Evolutionary conservation across 2,888 invertebrate species (phyloP), one percentile per base, ranked within the genome.

Genomic region (Theretra japonica): DNA sequence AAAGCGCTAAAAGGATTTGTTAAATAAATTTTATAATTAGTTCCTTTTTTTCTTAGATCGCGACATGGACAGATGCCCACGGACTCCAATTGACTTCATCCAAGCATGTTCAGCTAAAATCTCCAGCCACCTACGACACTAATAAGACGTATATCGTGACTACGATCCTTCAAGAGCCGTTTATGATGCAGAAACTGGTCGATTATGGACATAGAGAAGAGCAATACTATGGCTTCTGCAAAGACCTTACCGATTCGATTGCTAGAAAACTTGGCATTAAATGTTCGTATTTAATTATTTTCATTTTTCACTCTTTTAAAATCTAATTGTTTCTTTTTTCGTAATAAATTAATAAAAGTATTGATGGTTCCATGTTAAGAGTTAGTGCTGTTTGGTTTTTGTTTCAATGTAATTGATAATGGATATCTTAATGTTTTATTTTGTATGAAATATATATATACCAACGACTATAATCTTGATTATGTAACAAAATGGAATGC

Each of bases 101-200:
- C 7, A 98, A 97, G 89, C 97, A 97, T 82, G 95, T 96, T 50
- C 95, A 97, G 74, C 93, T 97, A 28, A 96, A 96, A 76, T 96
- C 97, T 0, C 96, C 96, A 21, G 92, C 95, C 4, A 96, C 97
- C 74, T 96, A 97, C 78, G 97, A 97, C 79, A 96, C 96, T 76
- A 98, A 98, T 86, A 96, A 96, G 85, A 98, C 98, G 0, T 98
- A 98, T 83, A 96, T 97, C 74, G 97, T 98, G n/a, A 97, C 98
- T 19, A 97, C 97, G 2, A 96, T 98, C 74, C 94, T 98, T 84
- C 98, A 98, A 89, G 98, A 98, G 82, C 98, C 98, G 0, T 98
- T 98, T 84, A 96, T 98, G 82, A 98, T 98, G 97, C 89, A 96
- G 78, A 96, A 96, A 82, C 95, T 95, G 74, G 95, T 76, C 0